A percentile compares a stretch with the other conserved stretches of the same genome.
Conservation (phyloP, 2,888 invertebrate genomes). For the Ariolimax columbianus region DNA sequence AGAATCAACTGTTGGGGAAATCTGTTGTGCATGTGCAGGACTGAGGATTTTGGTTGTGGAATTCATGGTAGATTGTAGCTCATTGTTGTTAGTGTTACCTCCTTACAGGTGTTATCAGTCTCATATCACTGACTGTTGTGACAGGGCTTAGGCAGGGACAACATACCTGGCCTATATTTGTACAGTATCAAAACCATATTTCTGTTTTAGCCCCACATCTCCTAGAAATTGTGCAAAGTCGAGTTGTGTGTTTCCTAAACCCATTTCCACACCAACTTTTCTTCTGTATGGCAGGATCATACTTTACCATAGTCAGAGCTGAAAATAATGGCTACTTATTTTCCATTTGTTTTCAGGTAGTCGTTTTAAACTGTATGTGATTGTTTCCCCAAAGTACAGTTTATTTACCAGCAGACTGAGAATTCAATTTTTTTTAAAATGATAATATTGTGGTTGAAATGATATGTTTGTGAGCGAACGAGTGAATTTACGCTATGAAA, state of each 20-base stretch:
- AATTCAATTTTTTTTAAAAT: too few relatives aligned
- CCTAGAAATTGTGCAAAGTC: too few relatives aligned
- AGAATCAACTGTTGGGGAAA: neutral
- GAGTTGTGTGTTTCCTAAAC: too few relatives aligned
- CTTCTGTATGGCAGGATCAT: too few relatives aligned
- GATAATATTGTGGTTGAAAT: neutral
- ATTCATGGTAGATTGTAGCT: neutral
- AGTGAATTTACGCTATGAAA: neutral
- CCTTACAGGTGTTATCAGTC: neutral
- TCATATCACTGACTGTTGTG: neutral
- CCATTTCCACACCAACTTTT: too few relatives aligned
- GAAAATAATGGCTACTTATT: too few relatives aligned
- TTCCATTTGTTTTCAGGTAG: too few relatives aligned
- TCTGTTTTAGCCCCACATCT: too few relatives aligned
- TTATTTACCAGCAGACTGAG: too few relatives aligned
- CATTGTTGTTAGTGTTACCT: neutral
- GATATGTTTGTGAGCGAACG: neutral
- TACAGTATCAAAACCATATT: neutral
- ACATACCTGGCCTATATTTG: neutral
- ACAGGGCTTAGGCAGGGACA: neutral
- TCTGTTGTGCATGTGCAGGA: neutral
- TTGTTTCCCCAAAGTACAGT: too few relatives aligned
- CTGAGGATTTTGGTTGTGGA: neutral
- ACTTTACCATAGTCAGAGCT: too few relatives aligned
- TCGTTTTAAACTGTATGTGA: too few relatives aligned